These are phyloP conservation scores for Heteromyza rotundicornis DNA, from an alignment of 2,888 invertebrate genomes.

Conservation along the genomic window DNA sequence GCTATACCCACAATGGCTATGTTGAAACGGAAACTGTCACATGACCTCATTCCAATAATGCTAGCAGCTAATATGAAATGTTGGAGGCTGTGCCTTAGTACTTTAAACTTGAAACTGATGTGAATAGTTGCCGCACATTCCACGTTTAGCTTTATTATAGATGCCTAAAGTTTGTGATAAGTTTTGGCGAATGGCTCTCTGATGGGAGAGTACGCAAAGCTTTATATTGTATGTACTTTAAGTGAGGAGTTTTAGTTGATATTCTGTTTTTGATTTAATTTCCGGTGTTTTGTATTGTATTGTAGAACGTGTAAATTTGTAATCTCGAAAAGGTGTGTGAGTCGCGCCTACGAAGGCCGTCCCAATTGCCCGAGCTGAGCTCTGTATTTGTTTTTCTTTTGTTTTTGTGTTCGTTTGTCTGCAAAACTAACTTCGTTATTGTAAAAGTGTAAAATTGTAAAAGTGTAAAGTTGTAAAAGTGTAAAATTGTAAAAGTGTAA, in stretches of 20 bases:
- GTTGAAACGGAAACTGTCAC: constrained; percentile 52
- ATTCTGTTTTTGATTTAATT: background rate
- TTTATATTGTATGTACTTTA: background rate
- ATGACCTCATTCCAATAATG: constrained; percentile 18
- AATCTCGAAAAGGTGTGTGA: too few species aligned
- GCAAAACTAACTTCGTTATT: too few species aligned
- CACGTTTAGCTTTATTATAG: background rate
- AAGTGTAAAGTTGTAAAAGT: too few species aligned
- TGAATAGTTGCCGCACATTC: background rate
- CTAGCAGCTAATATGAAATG: background rate
- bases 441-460: too few species aligned
- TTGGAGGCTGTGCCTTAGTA: constrained; percentile 14
- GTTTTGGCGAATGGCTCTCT: background rate
- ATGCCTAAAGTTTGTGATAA: background rate
- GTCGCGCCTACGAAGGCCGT: background rate
- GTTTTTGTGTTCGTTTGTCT: too few species aligned
- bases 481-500: too few species aligned
- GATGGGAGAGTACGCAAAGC: constrained; percentile 1
- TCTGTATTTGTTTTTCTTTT: background rate
- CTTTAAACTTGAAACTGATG: background rate
- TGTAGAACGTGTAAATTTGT: too few species aligned
- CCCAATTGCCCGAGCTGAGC: constrained; percentile 23
- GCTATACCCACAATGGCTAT: constrained; percentile 55
- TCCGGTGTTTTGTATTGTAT: too few species aligned
- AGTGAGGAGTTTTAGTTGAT: background rate